Evolutionary conservation across 1,140 invertebrate genomes (phyloP).

Genomic region (Platyura marginata): DNA sequence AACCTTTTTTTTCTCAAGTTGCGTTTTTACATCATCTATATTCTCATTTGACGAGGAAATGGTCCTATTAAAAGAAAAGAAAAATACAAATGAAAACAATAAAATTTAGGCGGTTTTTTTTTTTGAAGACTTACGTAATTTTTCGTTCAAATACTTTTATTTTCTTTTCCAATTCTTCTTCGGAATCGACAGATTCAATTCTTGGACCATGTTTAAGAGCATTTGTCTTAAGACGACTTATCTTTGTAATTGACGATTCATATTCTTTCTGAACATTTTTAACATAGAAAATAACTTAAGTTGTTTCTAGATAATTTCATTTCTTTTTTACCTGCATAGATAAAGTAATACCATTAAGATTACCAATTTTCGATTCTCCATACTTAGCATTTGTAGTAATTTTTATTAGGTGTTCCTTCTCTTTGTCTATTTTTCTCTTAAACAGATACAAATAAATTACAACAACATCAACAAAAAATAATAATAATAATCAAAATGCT

Average conservation of each 20-base stretch:
- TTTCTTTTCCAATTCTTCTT: slow-evolving; percentile 7
- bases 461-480: no score
- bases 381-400: no score
- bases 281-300: neutral
- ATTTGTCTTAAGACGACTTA: slow-evolving; percentile 1
- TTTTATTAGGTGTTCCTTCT: no score
- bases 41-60: neutral
- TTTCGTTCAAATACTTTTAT: slow-evolving; percentile 12
- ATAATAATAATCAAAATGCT: no score
- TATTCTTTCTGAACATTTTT: neutral
- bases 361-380: no score
- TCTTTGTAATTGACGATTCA: slow-evolving; percentile 4
- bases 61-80: neutral
- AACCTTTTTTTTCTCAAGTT: neutral
- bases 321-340: no score
- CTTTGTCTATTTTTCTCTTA: no score
- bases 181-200: slow-evolving; percentile 7
- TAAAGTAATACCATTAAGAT: no score
- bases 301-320: no score
- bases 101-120: slow-evolving; percentile 2
- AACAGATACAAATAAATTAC: no score
- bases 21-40: slow-evolving; percentile 4
- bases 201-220: slow-evolving; percentile 12
- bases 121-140: slow-evolving; percentile 11
- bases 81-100: neutral